Base-by-base conservation (phyloP, 2,113 vertebrate genomes). In the Coptodon bakossiorum region DNA sequence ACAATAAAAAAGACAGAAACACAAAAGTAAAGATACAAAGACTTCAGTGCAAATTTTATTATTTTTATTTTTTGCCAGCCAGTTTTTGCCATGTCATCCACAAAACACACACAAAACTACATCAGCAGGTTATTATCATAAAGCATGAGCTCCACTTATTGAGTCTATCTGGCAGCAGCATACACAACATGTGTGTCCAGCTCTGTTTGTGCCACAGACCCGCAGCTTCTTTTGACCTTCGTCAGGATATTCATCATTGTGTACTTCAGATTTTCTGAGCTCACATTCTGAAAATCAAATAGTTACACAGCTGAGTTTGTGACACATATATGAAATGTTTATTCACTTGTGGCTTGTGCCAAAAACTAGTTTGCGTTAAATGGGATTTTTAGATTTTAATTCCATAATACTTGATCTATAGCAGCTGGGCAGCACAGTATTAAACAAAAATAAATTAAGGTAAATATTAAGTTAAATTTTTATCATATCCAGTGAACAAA, bases 171-270 rank as follows among this genome's bases (percentile, higher is more conserved):
- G 53, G 71, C 27, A 1, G 68, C 19, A 81, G 87, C 59, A 19
- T 90, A 89, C 29, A 90, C 14, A n/a, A 83, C 84, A 68, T 78
- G 59, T 12, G 80, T 17, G 76, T 90, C 63, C 31, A 5, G 7
- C 9, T 73, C 22, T 34, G 31, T 22, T 3, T 53, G n/a, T 43
- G 66, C 38, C 66, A 71, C 38, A 27, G 38, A 16, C 66, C 29
- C 2, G 1, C 45, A 9, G 17, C 50, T 24, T 38, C 22, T 61
- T 6, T 76, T 1, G 6, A 0, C 8, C 9, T 71, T 83, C 10
- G 7, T 19, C 24, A 2, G 22, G 38, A 90, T 54, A 27, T 34
- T 27, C 16, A 90, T 6, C 7, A 83, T 53, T 3, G 11, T 63
- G 19, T 86, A 89, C 53, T 83, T 87, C 80, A 92, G 48, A 2